phyloP scores from a whole-genome alignment of 2,797 vertebrate genomes.

The Rhinogobio ventralis region DNA sequence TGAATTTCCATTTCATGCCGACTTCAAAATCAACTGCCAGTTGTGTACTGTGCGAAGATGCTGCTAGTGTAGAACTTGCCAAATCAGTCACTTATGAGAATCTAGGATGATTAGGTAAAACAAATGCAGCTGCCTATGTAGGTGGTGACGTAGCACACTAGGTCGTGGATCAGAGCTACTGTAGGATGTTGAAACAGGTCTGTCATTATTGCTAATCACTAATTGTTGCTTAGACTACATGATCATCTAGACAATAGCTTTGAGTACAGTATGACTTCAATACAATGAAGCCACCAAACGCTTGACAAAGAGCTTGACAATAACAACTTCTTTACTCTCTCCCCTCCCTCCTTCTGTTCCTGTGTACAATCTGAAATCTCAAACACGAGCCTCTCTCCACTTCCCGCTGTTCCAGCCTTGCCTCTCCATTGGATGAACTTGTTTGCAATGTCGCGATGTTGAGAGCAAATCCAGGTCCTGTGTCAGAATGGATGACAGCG shows the following conservation, averaged over 20 bases:
- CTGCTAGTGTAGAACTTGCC: not conserved
- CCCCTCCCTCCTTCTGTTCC: slow-evolving; percentile 6
- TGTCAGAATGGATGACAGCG: slow-evolving; percentile 54
- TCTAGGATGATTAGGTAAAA: too few relatives aligned
- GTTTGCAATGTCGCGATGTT: not conserved
- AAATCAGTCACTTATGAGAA: not conserved
- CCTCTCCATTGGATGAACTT: slow-evolving; percentile 8
- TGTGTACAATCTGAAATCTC: slow-evolving; percentile 19
- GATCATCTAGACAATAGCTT: slow-evolving; percentile 3
- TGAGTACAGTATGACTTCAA: slow-evolving; percentile 25
- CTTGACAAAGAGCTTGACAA: slow-evolving; percentile 33
- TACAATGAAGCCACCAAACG: slow-evolving; percentile 26
- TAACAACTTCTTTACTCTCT: not conserved
- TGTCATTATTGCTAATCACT: slow-evolving; percentile 5
- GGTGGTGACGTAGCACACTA: not conserved
- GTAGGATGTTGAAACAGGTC: not conserved
- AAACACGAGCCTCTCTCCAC: not conserved
- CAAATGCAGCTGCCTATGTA: not conserved
- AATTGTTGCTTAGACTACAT: slow-evolving; percentile 26
- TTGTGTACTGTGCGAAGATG: not conserved
- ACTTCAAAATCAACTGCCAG: not conserved
- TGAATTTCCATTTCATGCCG: not conserved
- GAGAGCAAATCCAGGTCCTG: slow-evolving; percentile 6
- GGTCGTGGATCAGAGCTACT: not conserved
- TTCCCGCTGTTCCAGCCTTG: slow-evolving; percentile 9